Conservation (phyloP, 1,140 invertebrate species). For the Drosophila suzukii region DNA sequence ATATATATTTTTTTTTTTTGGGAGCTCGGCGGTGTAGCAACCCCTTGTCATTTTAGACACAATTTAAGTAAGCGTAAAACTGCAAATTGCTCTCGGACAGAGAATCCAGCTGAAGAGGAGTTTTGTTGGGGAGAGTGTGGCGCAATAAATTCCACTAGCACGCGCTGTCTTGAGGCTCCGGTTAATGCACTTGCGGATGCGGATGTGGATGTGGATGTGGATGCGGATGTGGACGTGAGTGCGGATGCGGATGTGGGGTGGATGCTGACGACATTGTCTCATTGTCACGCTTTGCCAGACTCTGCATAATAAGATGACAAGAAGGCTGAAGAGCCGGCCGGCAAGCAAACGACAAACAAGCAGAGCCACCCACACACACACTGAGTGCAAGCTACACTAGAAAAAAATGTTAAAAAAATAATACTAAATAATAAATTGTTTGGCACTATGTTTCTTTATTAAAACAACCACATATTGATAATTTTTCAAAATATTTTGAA, state of each 20-base stretch:
- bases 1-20: not conserved
- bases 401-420: no score
- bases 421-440: no score
- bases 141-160: slow-evolving; percentile 77
- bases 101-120: slow-evolving; percentile 15
- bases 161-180: slow-evolving; percentile 52
- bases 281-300: slow-evolving; percentile 74
- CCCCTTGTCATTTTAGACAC: slow-evolving; percentile 78
- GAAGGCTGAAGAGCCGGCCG: slow-evolving; percentile 26
- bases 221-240: not conserved
- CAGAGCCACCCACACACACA: slow-evolving; percentile 4
- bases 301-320: slow-evolving; percentile 79
- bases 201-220: slow-evolving; percentile 15
- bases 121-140: not conserved
- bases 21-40: slow-evolving; percentile 14
- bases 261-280: slow-evolving; percentile 60
- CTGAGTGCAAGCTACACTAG: not conserved
- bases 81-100: slow-evolving; percentile 76
- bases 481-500: no score
- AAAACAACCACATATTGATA: no score
- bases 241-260: slow-evolving; percentile 18
- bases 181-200: slow-evolving; percentile 61
- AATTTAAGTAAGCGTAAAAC: slow-evolving; percentile 83
- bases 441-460: no score
- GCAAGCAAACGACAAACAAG: slow-evolving; percentile 31